Evolutionary conservation across 2,888 invertebrate species (phyloP).

Genomic region (Escarpia spicata): DNA sequence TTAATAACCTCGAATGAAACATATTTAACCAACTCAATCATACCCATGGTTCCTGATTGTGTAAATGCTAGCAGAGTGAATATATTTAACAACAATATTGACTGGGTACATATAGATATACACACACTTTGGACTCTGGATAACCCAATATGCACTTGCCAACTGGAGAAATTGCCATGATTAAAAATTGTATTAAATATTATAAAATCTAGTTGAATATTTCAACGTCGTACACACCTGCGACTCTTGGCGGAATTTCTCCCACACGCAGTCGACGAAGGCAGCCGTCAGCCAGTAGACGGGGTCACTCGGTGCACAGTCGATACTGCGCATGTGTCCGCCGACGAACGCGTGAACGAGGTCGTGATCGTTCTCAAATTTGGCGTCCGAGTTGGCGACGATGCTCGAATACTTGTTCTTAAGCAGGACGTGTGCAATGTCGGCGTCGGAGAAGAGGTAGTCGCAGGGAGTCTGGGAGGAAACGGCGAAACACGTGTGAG

Average conservation of each 20-base stretch:
- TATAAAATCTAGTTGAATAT: too few species aligned
- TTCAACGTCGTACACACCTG: neutral
- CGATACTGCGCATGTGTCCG: constrained; percentile 53
- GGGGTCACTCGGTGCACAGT: constrained; percentile 61
- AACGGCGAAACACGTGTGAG: neutral
- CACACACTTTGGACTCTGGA: too few species aligned
- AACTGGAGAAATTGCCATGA: too few species aligned
- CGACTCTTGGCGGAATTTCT: constrained; percentile 38
- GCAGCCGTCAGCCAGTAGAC: constrained; percentile 61
- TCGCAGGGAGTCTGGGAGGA: neutral
- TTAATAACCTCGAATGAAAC: too few species aligned
- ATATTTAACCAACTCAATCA: too few species aligned
- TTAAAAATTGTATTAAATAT: too few species aligned
- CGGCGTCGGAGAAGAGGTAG: constrained; percentile 14
- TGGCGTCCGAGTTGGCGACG: neutral
- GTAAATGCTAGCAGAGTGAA: too few species aligned
- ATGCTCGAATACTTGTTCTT: constrained; percentile 14
- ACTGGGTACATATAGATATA: too few species aligned
- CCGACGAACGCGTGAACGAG: constrained; percentile 20
- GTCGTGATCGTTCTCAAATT: constrained; percentile 21
- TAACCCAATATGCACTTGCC: too few species aligned
- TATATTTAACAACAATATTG: too few species aligned
- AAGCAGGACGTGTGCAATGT: neutral
- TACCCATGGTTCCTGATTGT: too few species aligned
- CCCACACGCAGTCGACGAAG: constrained; percentile 62